Evolutionary conservation across 2,113 vertebrate genomes (phyloP).

Genomic region (Tenebrosternarchus preto): DNA sequence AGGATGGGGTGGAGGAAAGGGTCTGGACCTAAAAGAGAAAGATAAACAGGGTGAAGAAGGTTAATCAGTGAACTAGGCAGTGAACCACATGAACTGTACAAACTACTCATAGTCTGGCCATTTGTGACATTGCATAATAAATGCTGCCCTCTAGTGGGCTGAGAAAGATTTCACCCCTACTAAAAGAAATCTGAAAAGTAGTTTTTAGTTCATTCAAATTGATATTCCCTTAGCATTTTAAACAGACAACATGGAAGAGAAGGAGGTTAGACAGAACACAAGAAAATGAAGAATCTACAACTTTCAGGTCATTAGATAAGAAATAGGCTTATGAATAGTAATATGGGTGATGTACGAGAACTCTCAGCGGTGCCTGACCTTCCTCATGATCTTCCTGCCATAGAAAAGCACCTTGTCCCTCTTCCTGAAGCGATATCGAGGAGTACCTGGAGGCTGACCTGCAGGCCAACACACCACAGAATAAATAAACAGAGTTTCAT

Average conservation of each 20-base stretch:
- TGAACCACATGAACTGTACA: background rate
- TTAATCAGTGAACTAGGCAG: background rate
- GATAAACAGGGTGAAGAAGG: background rate
- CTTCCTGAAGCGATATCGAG: conserved; percentile 91
- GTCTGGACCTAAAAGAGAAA: conserved; percentile 81
- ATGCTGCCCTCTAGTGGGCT: conserved; percentile 42
- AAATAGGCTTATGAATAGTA: background rate
- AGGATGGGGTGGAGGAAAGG: conserved; percentile 70
- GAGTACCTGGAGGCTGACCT: conserved; percentile 78
- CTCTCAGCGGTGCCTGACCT: conserved; percentile 71
- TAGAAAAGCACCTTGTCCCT: conserved; percentile 96
- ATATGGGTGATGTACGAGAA: background rate
- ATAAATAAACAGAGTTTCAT: background rate
- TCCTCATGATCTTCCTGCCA: conserved; percentile 93
- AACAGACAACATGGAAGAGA: background rate
- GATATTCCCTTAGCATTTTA: background rate
- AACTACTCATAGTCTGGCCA: background rate
- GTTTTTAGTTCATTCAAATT: background rate
- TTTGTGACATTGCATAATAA: background rate
- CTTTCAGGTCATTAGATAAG: background rate
- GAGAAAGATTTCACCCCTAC: background rate
- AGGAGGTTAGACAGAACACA: background rate
- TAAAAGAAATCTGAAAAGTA: background rate
- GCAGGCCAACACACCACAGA: background rate
- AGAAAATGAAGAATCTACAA: no score